phyloP scores from a whole-genome alignment of 2,113 vertebrate genomes.

The Phycodurus eques region DNA sequence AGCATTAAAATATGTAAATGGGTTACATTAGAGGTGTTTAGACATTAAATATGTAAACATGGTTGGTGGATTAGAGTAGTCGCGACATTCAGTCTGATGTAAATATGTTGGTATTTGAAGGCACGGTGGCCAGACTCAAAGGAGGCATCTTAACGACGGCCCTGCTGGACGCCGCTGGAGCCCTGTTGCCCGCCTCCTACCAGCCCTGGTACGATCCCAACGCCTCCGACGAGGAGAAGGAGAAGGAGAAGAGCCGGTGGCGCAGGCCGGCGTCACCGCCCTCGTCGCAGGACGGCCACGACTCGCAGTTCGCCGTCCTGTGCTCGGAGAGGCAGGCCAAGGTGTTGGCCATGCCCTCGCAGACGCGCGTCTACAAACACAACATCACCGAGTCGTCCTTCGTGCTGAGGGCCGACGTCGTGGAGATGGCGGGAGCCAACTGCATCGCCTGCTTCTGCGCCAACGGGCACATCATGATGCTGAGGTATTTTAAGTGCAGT shows the following conservation, averaged over 20 bases:
- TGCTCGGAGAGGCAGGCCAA: conserved; percentile 98
- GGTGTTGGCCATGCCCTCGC: conserved; percentile 90
- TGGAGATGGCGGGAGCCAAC: conserved; percentile 81
- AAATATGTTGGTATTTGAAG: conserved; percentile 63
- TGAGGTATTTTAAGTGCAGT: conserved; percentile 71
- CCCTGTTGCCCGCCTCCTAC: conserved; percentile 82
- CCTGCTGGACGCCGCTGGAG: conserved; percentile 84
- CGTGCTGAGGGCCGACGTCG: conserved; percentile 91
- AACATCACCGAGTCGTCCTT: conserved; percentile 97
- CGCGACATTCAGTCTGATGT: neutral
- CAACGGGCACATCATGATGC: conserved; percentile 97
- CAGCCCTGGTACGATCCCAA: conserved; percentile 91
- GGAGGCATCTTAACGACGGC: conserved; percentile 91
- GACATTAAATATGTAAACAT: too few species aligned
- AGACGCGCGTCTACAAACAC: conserved; percentile 89
- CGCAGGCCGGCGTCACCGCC: conserved; percentile 87
- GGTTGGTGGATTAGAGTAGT: too few species aligned
- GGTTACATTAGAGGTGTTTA: too few species aligned
- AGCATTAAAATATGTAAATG: too few species aligned
- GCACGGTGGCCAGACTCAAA: conserved; percentile 86
- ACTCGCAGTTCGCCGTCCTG: conserved; percentile 89
- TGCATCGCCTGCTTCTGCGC: conserved; percentile 97
- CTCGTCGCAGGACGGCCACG: conserved; percentile 89
- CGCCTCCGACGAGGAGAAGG: conserved; percentile 87
- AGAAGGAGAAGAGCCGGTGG: conserved; percentile 86